A percentile compares a stretch with the other conserved stretches of the same genome.
Conservation (phyloP, 2,888 invertebrate genomes). For the Drosophila recens region DNA sequence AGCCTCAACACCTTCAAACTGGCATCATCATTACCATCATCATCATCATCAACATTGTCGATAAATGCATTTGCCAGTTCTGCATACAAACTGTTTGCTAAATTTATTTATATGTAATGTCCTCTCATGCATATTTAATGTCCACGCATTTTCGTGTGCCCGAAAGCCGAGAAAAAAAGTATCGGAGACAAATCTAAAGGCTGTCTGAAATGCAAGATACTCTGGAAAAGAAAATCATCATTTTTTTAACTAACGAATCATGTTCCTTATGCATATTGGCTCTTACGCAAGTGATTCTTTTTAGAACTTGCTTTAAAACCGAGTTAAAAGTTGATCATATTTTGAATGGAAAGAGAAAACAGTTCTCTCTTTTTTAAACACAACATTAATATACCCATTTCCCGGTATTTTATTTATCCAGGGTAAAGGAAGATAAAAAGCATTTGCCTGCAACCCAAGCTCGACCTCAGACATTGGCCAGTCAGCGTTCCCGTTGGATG, state of each 20-base stretch:
- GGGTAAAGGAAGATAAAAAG: conserved; percentile 61
- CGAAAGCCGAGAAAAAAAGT: conserved; percentile 9
- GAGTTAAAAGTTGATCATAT: too few relatives aligned
- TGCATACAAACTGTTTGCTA: conserved; percentile 80
- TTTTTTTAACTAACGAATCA: too few relatives aligned
- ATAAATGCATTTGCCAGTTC: conserved; percentile 79
- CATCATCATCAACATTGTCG: conserved; percentile 75
- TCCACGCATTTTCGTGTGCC: conserved; percentile 71
- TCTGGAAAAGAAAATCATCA: neutral
- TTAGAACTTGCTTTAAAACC: too few relatives aligned
- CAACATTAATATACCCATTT: neutral
- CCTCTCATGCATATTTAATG: conserved; percentile 81
- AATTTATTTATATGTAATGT: conserved; percentile 82
- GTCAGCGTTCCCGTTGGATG: conserved; percentile 1
- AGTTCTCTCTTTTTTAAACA: neutral
- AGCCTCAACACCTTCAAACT: conserved; percentile 72
- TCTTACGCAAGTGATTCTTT: too few relatives aligned
- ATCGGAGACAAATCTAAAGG: conserved; percentile 1
- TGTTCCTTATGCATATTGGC: too few relatives aligned
- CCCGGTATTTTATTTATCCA: neutral
- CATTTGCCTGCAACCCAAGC: conserved; percentile 57
- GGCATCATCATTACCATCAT: conserved; percentile 78
- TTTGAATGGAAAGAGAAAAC: neutral
- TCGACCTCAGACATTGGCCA: conserved; percentile 27
- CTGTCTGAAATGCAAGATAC: neutral